Base-by-base conservation (phyloP, 2,113 vertebrate genomes). In the Zosterops lateralis region DNA sequence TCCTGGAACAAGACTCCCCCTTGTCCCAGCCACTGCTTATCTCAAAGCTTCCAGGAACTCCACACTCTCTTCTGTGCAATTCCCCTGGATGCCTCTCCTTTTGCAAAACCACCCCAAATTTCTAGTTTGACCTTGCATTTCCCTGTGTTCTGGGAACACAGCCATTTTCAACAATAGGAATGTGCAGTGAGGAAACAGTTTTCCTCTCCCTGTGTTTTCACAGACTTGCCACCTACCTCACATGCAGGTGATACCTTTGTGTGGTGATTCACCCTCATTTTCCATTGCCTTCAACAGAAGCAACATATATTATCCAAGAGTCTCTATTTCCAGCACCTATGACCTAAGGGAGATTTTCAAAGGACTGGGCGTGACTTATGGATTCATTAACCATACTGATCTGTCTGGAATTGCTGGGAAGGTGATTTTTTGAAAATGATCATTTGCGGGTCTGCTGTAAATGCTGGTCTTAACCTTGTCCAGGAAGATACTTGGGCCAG, bases 281-380 rank as follows among this genome's bases (percentile, higher is more conserved):
- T 57, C 84, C 31, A 17, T 32, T 54, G 84, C 57, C 21, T 77
- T 51, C 42, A 74, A 89, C 50, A 95, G 87, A 17, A 92, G 51
- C 67, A 32, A 92, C 10, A 48, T 12, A 1, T 77, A 84, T 92
- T 56, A 97, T 62, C 98, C 98, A 71, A 98, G 97, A 91, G 96
- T 98, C 84, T 98, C 98, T 94, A 93, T 98, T 96, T 98, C 98
- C 97, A 96, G 94, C 6, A 97, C 92, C 15, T 97, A 96, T 60
- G 64, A 93, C 11, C 89, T 98, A 91, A 97, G 94, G 48, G 76
- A 93, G 8, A 84, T 97, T 74, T 92, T 98, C 91, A 82, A 58
- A 77, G 95, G 92, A 64, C 96, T 98, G 97, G 97, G 98, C 31
- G 95, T 98, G 77, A 80, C 88, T n/a, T 93, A 98, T 84, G 97